Evolutionary conservation across 2,888 invertebrate genomes (phyloP), one percentile per base, ranked within the genome.

Genomic region (Toxonevra muliebris): DNA sequence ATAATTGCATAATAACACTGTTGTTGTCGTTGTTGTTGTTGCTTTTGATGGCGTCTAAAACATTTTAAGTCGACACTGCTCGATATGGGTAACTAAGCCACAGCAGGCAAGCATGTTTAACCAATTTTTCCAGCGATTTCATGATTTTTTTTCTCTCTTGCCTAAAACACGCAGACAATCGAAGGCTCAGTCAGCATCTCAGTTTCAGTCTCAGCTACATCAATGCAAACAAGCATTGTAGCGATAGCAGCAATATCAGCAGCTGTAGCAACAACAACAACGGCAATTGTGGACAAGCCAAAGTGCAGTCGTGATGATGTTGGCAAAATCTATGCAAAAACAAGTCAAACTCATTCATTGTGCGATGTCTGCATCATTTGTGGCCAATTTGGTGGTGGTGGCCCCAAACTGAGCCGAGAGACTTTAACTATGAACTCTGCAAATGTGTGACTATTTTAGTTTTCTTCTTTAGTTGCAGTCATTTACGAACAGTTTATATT

Each of bases 1-100:
- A 59, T 53, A 61, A 66, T 66, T 66, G 66, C 66, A 66, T 66
- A 66, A 66, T 61, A 61, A 43, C 45, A 50, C 52, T 40, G 55
- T 66, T 66, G 61, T 65, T 65, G 57, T 68, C 62, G 63, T 19
- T 45, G 65, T 55, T 19, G 69, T 48, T 53, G 67, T 57, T 20
- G 68, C 20, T 57, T 69, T 48, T 48, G 66, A 57, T 61, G 70
- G 13, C 19, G 17, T 3, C 48, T 12, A 17, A 12, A 54, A 19
- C 54, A n/a, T 54, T 54, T 54, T 54, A 17, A 30, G 30, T 30
- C 30, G 7, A 48, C 48, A 4, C n/a, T 20, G n/a, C 15, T 61
- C 40, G 54, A 66, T 55, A 66, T 66, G 61, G 61, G 61, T 61
- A 61, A 66, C 20, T 66, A 60, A 66, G 66, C 48, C 61, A 54